These are phyloP conservation scores for Theonella swinhoei DNA, from an alignment of 37 sponge, comb jelly and placozoan species.

Conservation along the genomic window DNA sequence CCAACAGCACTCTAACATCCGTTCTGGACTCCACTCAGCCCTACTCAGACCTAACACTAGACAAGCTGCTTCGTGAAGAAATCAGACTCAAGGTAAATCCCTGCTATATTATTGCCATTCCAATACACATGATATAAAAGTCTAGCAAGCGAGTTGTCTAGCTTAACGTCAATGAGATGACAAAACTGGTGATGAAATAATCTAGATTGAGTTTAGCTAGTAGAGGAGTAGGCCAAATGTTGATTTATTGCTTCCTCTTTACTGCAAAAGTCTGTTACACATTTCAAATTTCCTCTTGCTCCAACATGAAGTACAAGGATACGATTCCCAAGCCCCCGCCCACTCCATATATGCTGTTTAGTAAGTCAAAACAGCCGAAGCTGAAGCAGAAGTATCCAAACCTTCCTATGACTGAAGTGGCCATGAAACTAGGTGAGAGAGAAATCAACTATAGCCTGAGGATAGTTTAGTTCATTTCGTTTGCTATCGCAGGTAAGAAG, in stretches of 20 bases:
- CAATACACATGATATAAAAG: too few relatives aligned
- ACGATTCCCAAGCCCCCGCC: slow-evolving; percentile 48
- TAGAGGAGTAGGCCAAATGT: too few relatives aligned
- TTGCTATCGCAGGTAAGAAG: background rate
- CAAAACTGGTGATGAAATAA: too few relatives aligned
- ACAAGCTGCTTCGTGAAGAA: slow-evolving; percentile 8
- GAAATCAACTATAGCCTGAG: background rate
- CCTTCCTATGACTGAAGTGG: slow-evolving; percentile 11
- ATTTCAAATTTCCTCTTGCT: background rate
- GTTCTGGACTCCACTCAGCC: background rate
- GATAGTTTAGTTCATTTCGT: background rate
- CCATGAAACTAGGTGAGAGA: slow-evolving; percentile 34
- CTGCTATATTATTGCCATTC: too few relatives aligned
- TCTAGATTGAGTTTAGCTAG: too few relatives aligned
- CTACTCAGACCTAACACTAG: background rate
- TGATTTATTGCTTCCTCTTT: too few relatives aligned
- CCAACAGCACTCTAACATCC: background rate
- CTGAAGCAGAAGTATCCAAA: slow-evolving; percentile 57
- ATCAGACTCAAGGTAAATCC: slow-evolving; percentile 31
- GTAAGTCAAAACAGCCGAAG: slow-evolving; percentile 9
- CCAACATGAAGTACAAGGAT: slow-evolving; percentile 42
- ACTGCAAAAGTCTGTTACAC: too few relatives aligned
- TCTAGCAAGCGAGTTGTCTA: too few relatives aligned
- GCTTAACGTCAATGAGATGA: too few relatives aligned
- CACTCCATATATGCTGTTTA: slow-evolving; percentile 38